Evolutionary conservation across 2,797 vertebrate species (phyloP).

Genomic region (Ficedula albicollis): DNA sequence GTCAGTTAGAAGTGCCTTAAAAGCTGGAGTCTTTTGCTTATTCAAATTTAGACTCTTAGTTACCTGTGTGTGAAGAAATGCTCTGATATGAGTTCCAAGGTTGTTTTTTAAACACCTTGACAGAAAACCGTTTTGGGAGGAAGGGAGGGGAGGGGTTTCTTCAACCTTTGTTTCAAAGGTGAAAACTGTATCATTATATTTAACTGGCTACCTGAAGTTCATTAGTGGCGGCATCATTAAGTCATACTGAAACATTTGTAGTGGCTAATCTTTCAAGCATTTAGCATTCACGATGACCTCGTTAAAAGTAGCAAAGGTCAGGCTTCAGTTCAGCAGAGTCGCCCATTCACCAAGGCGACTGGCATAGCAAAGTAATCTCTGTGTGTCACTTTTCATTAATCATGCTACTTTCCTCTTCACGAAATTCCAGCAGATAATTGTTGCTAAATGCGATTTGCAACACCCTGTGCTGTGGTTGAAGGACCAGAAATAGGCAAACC

Average conservation of each 20-base stretch:
- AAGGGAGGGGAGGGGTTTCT: not conserved
- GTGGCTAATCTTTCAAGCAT: slow-evolving; percentile 69
- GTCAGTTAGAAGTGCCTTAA: not conserved
- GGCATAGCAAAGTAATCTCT: slow-evolving; percentile 75
- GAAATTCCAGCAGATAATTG: slow-evolving; percentile 82
- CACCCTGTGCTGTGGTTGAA: slow-evolving; percentile 74
- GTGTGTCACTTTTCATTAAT: slow-evolving; percentile 87
- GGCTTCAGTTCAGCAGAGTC: slow-evolving; percentile 69
- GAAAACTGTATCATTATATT: slow-evolving; percentile 62
- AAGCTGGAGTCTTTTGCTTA: not conserved
- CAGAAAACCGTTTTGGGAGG: not conserved
- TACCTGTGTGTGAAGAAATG: not conserved
- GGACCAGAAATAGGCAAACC: slow-evolving; percentile 78
- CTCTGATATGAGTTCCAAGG: not conserved
- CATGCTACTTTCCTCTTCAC: slow-evolving; percentile 79
- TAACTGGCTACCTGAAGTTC: slow-evolving; percentile 72
- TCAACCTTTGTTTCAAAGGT: slow-evolving; percentile 78
- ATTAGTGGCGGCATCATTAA: slow-evolving; percentile 55
- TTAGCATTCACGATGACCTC: slow-evolving; percentile 76
- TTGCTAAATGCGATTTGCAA: slow-evolving; percentile 81
- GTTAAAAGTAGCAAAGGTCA: slow-evolving; percentile 79
- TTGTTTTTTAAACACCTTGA: slow-evolving; percentile 2
- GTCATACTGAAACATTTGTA: slow-evolving; percentile 50
- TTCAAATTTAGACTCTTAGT: not conserved
- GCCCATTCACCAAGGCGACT: slow-evolving; percentile 69